phyloP scores from a whole-genome alignment of 2,888 invertebrate genomes.

The Sericinus montela region DNA sequence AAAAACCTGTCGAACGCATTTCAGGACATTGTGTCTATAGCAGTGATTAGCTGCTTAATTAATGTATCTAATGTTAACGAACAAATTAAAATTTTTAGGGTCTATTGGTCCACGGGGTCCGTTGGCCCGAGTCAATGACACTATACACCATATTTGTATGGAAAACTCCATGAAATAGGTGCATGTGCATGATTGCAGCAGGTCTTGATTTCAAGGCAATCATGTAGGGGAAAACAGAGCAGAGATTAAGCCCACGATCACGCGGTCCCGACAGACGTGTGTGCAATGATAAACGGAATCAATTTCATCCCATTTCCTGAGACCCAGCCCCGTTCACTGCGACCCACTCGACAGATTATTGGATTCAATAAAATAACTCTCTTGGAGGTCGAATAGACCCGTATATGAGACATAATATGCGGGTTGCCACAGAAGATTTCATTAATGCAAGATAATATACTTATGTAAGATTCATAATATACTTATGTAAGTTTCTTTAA shows the following conservation, averaged over 20 bases:
- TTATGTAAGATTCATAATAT: too few relatives aligned
- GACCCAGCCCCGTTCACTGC: slow-evolving; percentile 42
- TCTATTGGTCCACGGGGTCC: too few relatives aligned
- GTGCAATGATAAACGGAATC: slow-evolving; percentile 54
- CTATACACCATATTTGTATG: too few relatives aligned
- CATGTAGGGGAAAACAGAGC: slow-evolving; percentile 13
- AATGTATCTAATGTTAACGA: too few relatives aligned
- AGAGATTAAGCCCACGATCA: slow-evolving; percentile 9
- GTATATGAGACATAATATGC: slow-evolving; percentile 31
- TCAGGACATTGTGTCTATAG: too few relatives aligned
- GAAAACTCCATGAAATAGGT: neutral
- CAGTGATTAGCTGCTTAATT: too few relatives aligned
- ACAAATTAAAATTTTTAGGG: too few relatives aligned
- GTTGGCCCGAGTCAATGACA: too few relatives aligned
- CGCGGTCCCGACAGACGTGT: slow-evolving; percentile 40
- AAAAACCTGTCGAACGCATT: too few relatives aligned
- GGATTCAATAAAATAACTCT: slow-evolving; percentile 56
- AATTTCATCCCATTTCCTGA: slow-evolving; percentile 75
- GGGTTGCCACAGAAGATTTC: neutral
- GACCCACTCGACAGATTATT: slow-evolving; percentile 55
- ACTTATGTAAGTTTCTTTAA: too few relatives aligned
- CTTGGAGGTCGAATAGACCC: slow-evolving; percentile 45
- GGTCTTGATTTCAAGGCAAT: neutral
- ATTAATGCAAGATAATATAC: too few relatives aligned
- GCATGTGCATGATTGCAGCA: neutral